phyloP scores from a whole-genome alignment of 2,888 invertebrate species.

The Galerucella nymphaeae region DNA sequence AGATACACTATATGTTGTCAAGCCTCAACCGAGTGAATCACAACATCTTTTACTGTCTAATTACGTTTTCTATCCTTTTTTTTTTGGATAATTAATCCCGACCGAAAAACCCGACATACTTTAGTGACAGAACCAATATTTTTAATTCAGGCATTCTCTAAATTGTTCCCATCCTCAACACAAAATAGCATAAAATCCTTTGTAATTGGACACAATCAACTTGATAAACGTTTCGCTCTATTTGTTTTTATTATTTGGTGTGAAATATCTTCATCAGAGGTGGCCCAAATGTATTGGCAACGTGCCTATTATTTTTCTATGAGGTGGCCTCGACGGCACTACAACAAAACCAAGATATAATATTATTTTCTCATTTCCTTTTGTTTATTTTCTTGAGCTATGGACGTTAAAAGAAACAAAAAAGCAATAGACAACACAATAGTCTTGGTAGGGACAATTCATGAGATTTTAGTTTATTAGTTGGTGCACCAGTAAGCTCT shows the following conservation, averaged over 20 bases:
- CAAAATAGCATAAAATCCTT: conserved; percentile 24
- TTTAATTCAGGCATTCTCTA: background rate
- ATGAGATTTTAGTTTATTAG: no score
- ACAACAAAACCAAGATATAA: background rate
- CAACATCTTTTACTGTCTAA: background rate
- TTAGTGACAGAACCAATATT: background rate
- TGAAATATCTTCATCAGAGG: conserved; percentile 27
- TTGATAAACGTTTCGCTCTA: conserved; percentile 13
- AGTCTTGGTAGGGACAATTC: no score
- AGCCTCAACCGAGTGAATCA: background rate
- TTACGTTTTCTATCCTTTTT: background rate
- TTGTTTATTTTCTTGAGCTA: background rate
- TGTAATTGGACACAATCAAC: conserved; percentile 26
- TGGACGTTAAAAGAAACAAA: no score
- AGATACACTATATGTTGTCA: no score
- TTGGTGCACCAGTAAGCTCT: no score
- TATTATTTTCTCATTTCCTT: background rate
- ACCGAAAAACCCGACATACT: background rate
- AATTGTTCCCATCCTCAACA: conserved; percentile 8
- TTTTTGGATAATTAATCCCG: background rate
- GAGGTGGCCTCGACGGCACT: conserved; percentile 15
- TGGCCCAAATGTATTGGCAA: conserved; percentile 27
- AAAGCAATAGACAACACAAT: no score
- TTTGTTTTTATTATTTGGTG: conserved; percentile 20
- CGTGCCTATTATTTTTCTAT: conserved; percentile 30